Evolutionary conservation across 2,888 invertebrate genomes (phyloP).

Genomic region (Gari tellinella): DNA sequence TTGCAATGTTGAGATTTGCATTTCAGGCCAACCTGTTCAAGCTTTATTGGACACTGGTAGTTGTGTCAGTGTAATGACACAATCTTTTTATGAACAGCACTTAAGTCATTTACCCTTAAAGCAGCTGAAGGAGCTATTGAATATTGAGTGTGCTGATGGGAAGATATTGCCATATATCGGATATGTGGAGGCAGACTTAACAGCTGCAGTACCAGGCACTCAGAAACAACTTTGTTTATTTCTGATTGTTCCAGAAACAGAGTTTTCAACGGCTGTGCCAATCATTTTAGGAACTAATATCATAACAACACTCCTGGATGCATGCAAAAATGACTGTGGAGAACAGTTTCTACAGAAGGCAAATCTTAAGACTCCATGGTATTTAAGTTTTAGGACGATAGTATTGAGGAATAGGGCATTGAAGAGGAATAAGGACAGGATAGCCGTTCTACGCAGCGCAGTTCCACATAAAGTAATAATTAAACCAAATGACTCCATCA

Average conservation of each 20-base stretch:
- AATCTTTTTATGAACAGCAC: slow-evolving; percentile 10
- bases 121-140: background rate
- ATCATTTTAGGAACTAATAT: slow-evolving; percentile 54
- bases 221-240: slow-evolving; percentile 3
- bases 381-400: slow-evolving; percentile 7
- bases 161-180: slow-evolving; percentile 22
- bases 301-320: slow-evolving; percentile 10
- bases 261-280: slow-evolving; percentile 26
- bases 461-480: background rate
- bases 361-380: slow-evolving; percentile 11
- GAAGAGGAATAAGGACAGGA: slow-evolving; percentile 14
- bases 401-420: background rate
- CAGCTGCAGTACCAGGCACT: slow-evolving; percentile 8
- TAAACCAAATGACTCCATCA: slow-evolving; percentile 6
- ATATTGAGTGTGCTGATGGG: slow-evolving; percentile 32
- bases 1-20: slow-evolving; percentile 16
- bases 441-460: slow-evolving; percentile 15
- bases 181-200: slow-evolving; percentile 9
- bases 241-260: slow-evolving; percentile 16
- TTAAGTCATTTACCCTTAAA: background rate
- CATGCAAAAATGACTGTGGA: slow-evolving; percentile 15
- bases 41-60: slow-evolving; percentile 35
- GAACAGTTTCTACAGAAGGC: slow-evolving; percentile 22
- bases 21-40: slow-evolving; percentile 3
- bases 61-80: slow-evolving; percentile 7